phyloP scores from a whole-genome alignment of 2,888 invertebrate genomes.

The Drosophila infuscata region DNA sequence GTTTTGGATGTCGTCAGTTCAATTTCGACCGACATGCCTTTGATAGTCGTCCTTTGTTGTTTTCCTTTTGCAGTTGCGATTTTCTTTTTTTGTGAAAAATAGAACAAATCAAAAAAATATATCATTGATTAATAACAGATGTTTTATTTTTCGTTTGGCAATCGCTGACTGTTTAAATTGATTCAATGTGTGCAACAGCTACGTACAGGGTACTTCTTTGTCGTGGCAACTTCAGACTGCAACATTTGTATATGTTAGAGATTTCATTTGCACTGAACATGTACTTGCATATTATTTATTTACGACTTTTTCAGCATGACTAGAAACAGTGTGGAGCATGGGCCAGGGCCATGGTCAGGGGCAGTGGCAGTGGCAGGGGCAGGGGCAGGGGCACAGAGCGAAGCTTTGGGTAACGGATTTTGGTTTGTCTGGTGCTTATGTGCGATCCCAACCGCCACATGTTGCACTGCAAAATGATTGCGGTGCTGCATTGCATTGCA shows the following conservation, averaged over 20 bases:
- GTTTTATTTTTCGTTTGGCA: neutral
- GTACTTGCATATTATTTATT: constrained; percentile 52
- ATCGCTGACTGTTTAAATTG: neutral
- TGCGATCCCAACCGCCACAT: constrained; percentile 45
- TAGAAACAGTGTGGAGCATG: constrained; percentile 22
- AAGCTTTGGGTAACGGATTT: constrained; percentile 37
- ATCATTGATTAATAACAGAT: neutral
- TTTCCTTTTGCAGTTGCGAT: neutral
- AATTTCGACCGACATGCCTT: neutral
- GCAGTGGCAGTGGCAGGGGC: neutral
- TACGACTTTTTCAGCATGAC: constrained; percentile 50
- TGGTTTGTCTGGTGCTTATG: constrained; percentile 31
- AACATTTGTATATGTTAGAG: neutral
- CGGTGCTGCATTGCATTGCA: constrained; percentile 56
- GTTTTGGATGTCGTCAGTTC: neutral
- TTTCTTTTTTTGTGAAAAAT: no score
- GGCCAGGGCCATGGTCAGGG: neutral
- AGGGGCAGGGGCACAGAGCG: neutral
- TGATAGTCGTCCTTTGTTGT: neutral
- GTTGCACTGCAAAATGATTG: constrained; percentile 64
- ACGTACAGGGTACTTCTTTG: constrained; percentile 1
- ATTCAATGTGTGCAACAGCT: neutral
- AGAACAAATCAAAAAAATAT: no score
- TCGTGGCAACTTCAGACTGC: neutral
- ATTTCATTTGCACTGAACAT: constrained; percentile 19